phyloP scores from a whole-genome alignment of 2,888 invertebrate species.

The Ophion slaviceki region DNA sequence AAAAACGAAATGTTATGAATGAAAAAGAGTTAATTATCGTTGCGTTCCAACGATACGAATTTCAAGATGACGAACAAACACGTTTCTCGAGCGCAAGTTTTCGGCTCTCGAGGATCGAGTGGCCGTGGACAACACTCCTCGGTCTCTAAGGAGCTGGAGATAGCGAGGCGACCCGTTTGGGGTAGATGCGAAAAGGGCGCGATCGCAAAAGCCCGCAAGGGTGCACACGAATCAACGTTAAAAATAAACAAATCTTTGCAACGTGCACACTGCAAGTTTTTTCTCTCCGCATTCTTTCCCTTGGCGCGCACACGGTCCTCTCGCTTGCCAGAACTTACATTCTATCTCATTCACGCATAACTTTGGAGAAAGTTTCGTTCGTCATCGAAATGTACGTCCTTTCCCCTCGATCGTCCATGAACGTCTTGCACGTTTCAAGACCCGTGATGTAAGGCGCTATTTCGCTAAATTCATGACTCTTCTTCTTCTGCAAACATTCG shows the following conservation, averaged over 20 bases:
- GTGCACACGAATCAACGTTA: background rate
- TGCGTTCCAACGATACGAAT: too few species aligned
- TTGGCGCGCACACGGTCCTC: background rate
- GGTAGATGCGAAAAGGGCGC: too few species aligned
- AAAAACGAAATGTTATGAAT: too few species aligned
- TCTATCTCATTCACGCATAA: background rate
- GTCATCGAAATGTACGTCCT: background rate
- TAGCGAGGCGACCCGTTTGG: too few species aligned
- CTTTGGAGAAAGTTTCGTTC: slow-evolving; percentile 14
- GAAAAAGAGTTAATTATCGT: too few species aligned
- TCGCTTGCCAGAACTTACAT: background rate
- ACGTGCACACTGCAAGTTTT: background rate
- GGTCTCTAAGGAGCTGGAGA: too few species aligned
- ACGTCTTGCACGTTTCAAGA: background rate
- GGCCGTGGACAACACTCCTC: too few species aligned
- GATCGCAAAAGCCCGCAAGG: too few species aligned
- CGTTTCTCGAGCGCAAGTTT: too few species aligned
- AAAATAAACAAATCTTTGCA: background rate
- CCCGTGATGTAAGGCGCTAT: background rate
- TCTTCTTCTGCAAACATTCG: background rate
- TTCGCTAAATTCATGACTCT: background rate
- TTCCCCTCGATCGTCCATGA: background rate
- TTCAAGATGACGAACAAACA: too few species aligned
- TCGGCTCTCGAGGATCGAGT: too few species aligned
- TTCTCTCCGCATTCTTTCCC: background rate